phyloP scores from a whole-genome alignment of 1,140 invertebrate genomes.

The Ceratoteleas bidentatus region DNA sequence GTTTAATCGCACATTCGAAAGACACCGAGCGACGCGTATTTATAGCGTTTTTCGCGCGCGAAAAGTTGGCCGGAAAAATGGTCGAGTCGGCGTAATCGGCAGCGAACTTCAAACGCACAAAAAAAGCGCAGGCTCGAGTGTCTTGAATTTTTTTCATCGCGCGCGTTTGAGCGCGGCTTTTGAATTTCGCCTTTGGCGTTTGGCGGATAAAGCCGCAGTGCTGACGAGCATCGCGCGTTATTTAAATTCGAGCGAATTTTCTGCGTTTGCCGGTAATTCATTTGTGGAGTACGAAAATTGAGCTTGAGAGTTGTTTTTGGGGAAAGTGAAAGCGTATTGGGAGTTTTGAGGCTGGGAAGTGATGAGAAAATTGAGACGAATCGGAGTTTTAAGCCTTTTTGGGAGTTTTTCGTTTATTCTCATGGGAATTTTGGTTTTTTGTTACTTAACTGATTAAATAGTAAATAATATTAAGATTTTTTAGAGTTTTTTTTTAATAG shows the following conservation, averaged over 20 bases:
- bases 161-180: constrained; percentile 7
- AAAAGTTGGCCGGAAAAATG: no score
- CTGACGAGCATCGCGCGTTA: constrained; percentile 45
- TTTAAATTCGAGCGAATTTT: constrained; percentile 44
- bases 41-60: not conserved
- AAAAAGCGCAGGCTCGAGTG: not conserved
- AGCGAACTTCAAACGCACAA: no score
- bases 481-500: no score
- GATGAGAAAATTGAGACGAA: no score
- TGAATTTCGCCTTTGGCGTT: constrained; percentile 8
- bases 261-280: constrained; percentile 5
- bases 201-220: constrained; percentile 8
- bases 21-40: constrained; percentile 21
- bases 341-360: no score
- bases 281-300: constrained; percentile 9
- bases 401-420: no score
- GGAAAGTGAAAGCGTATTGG: no score
- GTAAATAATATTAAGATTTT: no score
- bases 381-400: no score
- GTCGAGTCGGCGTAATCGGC: no score
- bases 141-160: constrained; percentile 28
- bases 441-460: no score
- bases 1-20: constrained; percentile 58
- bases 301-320: no score
- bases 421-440: not conserved